Evolutionary conservation across 53 echinoderm and acorn worm genomes (phyloP).

Genomic region (Antedon mediterranea): DNA sequence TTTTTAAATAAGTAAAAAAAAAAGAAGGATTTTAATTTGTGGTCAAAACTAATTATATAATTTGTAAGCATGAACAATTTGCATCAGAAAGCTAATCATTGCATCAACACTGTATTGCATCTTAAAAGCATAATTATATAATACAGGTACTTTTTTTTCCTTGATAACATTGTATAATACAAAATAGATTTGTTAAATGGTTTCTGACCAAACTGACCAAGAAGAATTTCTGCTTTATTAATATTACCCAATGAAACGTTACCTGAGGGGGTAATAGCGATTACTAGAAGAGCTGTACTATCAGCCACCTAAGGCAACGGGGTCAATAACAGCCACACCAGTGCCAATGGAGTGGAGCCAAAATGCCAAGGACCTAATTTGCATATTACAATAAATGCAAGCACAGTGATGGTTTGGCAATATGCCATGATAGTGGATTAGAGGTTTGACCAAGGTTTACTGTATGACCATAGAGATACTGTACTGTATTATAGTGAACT

Average conservation of each 20-base stretch:
- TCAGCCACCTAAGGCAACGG: not conserved
- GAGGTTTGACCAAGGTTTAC: not conserved
- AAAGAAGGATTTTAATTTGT: no score
- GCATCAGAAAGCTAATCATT: no score
- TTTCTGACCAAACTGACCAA: not conserved
- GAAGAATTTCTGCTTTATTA: not conserved
- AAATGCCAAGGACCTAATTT: not conserved
- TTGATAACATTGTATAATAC: no score
- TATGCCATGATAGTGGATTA: not conserved
- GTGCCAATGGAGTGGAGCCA: not conserved
- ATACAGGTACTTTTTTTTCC: no score
- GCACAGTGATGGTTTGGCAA: not conserved
- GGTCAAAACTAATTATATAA: no score
- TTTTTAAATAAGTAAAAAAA: no score
- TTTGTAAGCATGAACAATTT: no score
- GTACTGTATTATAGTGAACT: no score
- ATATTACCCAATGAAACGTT: not conserved
- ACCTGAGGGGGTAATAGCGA: not conserved
- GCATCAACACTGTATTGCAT: no score
- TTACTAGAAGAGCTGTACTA: not conserved
- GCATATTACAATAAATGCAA: not conserved
- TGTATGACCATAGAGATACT: no score
- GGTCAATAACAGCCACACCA: not conserved
- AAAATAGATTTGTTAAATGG: no score
- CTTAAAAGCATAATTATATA: no score